Conservation (phyloP, 1,140 invertebrate species). For the Bombyx mori region ASM3026992v2 NC_085128.1:11978001-11978500, state of each 20-base stretch:
- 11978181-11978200: too few species aligned
- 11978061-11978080: too few species aligned
- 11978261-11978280: slow-evolving; percentile 8
- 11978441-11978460: slow-evolving; percentile 57
- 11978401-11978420: slow-evolving; percentile 33
- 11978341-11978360: slow-evolving; percentile 18
- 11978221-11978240: not conserved
- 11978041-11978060: too few species aligned
- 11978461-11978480: slow-evolving; percentile 58
- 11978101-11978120: too few species aligned
- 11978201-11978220: too few species aligned
- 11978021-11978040: too few species aligned
- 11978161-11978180: too few species aligned
- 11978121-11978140: too few species aligned
- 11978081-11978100: too few species aligned
- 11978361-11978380: slow-evolving; percentile 42
- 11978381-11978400: slow-evolving; percentile 32
- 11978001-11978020: too few species aligned
- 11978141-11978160: too few species aligned
- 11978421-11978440: slow-evolving; percentile 67
- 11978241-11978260: not conserved
- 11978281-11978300: slow-evolving; percentile 10
- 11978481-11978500: slow-evolving; percentile 59
- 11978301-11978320: slow-evolving; percentile 10
- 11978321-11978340: too few species aligned